Evolutionary conservation across 2,113 vertebrate species (phyloP).

Genomic region (Indri indri): DNA sequence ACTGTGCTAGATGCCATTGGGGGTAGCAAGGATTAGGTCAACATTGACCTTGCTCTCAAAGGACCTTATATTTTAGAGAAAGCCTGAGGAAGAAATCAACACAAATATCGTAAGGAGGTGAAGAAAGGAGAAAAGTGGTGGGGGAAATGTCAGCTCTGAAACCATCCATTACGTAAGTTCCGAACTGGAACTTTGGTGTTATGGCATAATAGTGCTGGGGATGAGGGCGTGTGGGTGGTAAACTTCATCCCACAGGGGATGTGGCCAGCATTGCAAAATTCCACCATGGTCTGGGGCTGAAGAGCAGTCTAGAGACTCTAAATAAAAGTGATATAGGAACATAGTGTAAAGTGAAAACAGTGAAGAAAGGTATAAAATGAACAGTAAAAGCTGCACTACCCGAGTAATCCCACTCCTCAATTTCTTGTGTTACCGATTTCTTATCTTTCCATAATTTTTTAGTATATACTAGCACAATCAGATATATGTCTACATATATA

Average conservation of each 20-base stretch:
- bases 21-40: background rate
- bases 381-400: background rate
- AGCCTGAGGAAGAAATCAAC: background rate
- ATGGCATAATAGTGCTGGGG: background rate
- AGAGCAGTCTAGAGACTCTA: conserved; percentile 19
- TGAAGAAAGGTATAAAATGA: background rate
- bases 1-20: background rate
- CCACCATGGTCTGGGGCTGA: background rate
- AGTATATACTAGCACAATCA: background rate
- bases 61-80: background rate
- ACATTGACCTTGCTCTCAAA: background rate
- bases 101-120: conserved; percentile 30
- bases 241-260: conserved; percentile 15
- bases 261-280: conserved; percentile 47
- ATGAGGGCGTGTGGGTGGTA: background rate
- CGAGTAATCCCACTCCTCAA: background rate
- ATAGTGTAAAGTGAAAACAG: background rate
- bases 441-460: background rate
- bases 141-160: conserved; percentile 11
- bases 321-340: background rate
- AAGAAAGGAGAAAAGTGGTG: conserved; percentile 39
- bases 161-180: conserved; percentile 34
- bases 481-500: background rate
- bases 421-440: background rate
- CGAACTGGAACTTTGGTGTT: conserved; percentile 19